Base-by-base conservation (phyloP, 2,797 vertebrate genomes). In the Danio tinwini region DNA sequence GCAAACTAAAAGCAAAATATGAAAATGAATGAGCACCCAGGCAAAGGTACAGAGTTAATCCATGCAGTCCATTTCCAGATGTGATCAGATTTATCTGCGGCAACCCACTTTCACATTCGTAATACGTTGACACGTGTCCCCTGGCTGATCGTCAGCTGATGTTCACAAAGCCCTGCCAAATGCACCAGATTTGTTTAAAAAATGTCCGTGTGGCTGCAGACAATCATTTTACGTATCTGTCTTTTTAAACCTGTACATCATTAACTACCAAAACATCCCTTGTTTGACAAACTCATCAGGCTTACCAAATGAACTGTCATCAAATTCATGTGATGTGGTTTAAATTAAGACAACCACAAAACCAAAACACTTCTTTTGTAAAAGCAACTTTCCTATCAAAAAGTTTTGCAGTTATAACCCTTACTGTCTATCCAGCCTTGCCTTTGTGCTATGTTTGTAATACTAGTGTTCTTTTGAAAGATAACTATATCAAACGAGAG, bases 101-200 rank as follows among this genome's bases (percentile, higher is more conserved):
- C 50, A 71, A 76, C 53, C 58, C 52, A 49, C 49, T 76, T 76
- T 64, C 21, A 10, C 42, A 67, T 64, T 58, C 21, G 21, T 39
- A 83, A 76, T 59, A 61, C 52, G 47, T 29, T 0, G 14, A 58
- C 72, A 80, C 42, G 12, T 71, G 58, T 78, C 16, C 14, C 5
- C 47, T 42, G 37, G 61, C 37, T 80, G 50, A 11, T 72, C 7
- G 44, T 39, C 44, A 40, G 16, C 55, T 70, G 53, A 49, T n/a
- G 47, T 40, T 75, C 14, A 44, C 50, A 52, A 81, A 75, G 68
- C 86, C 74, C 80, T 87, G 87, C 87, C 85, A 59, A 78, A 81
- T 61, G 85, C 82, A 42, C 19, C 58, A 67, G 39, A 37, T 58
- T 29, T 49, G 64, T 49, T 11, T 19, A n/a, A 11, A 2, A 19